phyloP scores from a whole-genome alignment of 1,140 invertebrate genomes.

The Schlechtendalia chinensis region DNA sequence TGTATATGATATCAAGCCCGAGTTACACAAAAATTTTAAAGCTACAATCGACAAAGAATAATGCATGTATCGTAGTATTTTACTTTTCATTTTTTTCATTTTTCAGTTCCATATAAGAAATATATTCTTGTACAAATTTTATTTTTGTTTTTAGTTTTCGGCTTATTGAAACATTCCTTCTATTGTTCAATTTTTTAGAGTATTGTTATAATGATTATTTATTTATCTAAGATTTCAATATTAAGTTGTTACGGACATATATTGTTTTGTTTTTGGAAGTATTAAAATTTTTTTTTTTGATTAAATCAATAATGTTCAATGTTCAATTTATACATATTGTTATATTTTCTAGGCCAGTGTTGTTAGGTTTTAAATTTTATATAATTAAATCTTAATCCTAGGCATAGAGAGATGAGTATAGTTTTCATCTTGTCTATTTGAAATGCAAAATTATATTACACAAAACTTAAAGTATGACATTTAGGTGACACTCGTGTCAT shows the following conservation, averaged over 20 bases:
- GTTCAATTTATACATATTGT: not conserved
- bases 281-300: not conserved
- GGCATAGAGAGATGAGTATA: no score
- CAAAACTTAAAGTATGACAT: no score
- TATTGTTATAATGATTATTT: constrained; percentile 24
- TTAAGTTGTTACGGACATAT: constrained; percentile 6
- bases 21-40: constrained; percentile 78
- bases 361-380: no score
- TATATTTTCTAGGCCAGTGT: no score
- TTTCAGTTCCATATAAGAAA: constrained; percentile 22
- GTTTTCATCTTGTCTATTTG: no score
- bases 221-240: constrained; percentile 28
- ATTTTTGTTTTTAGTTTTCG: constrained; percentile 38
- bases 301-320: not conserved
- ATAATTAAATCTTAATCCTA: no score
- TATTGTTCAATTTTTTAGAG: constrained; percentile 21
- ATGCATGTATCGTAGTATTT: constrained; percentile 1
- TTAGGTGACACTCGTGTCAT: no score
- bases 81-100: constrained; percentile 2
- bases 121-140: constrained; percentile 18
- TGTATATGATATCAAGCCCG: constrained; percentile 86
- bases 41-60: constrained; percentile 46
- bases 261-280: constrained; percentile 25
- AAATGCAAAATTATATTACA: no score
- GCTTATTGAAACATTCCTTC: constrained; percentile 39